A percentile compares a stretch with the other conserved stretches of the same genome.
phyloP scores from a whole-genome alignment of 2,113 vertebrate species.

The Arothron firmamentum region DNA sequence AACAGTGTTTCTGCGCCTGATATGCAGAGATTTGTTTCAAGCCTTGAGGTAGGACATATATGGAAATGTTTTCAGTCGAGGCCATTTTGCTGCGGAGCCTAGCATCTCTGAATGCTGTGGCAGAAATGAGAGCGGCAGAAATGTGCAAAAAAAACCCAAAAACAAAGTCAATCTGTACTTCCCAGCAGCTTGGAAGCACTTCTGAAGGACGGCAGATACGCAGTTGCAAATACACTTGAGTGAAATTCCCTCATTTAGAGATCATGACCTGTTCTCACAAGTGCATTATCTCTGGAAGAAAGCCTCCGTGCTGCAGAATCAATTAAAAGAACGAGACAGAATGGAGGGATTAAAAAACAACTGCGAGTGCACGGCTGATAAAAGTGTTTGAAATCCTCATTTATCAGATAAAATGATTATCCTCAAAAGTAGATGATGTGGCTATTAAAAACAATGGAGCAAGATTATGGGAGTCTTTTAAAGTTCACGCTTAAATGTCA shows the following conservation, averaged over 20 bases:
- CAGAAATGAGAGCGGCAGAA: constrained; percentile 20
- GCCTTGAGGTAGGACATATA: constrained; percentile 47
- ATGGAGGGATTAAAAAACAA: constrained; percentile 74
- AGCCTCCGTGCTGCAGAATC: constrained; percentile 67
- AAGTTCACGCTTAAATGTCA: constrained; percentile 71
- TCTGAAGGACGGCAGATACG: constrained; percentile 50
- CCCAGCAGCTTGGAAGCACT: constrained; percentile 48
- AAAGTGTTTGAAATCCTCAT: constrained; percentile 73
- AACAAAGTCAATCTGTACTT: constrained; percentile 58
- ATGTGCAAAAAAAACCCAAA: constrained; percentile 57
- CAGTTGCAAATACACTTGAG: constrained; percentile 42
- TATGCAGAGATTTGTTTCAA: constrained; percentile 62
- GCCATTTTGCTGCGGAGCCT: constrained; percentile 22
- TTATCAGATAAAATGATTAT: constrained; percentile 82
- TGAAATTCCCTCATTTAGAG: constrained; percentile 67
- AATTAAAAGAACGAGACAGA: constrained; percentile 74
- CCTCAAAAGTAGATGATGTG: constrained; percentile 69
- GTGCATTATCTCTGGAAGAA: constrained; percentile 72
- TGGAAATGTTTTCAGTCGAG: constrained; percentile 35
- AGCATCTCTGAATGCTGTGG: constrained; percentile 9
- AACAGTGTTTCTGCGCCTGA: constrained; percentile 57
- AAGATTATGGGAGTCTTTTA: constrained; percentile 63
- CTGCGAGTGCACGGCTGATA: constrained; percentile 72
- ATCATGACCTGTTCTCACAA: constrained; percentile 68
- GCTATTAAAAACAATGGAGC: constrained; percentile 70